Base-by-base conservation (phyloP, 64 coral and sea anemone species). In the Hydrozoanthus tunicans region DNA sequence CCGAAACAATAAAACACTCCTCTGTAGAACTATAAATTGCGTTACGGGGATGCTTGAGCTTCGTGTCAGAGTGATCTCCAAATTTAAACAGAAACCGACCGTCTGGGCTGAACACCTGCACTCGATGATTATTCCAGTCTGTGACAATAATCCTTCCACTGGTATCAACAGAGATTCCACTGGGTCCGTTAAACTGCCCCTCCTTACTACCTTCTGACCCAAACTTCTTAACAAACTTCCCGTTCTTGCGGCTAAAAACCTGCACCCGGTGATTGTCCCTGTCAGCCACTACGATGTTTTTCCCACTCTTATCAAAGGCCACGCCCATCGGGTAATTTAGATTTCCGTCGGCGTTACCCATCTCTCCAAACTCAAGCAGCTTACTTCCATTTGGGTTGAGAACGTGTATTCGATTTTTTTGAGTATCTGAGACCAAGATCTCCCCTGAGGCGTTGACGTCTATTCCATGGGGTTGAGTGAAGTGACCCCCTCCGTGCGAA, bases 221-320 rank as follows among this genome's bases (percentile, higher is more conserved):
- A 83, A 92, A 92, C 69, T 88, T 88, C 56, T 88, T 88, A 20
- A 88, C 10, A 74, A 88, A 88, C 68, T 74, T 88, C 7, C 84
- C 84, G 10, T 88, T 88, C 56, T 88, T 88, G 68, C 84, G 84
- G 55, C 54, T 88, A 70, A 43, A 88, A 61, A 88, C 59, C 27
- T 88, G 84, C 60, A 88, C 52, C 9, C 84, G 26, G 6, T 88
- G 84, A 13, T 88, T 88, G 68, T 88, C 84, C 13, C 84, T 74
- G 24, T 88, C 84, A 23, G 84, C 84, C 0, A 88, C 84, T 27
- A 88, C 25, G 25, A 88, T 75, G 12, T 75, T 88, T 26, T 88
- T 88, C 10, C 84, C 84, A 13, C 66, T 88, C 68, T 88, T 88
- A 23, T 88, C 84, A 88, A 88, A 88, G 5, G 84, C 84, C 69